Base-by-base conservation (phyloP, 2,113 vertebrate species). In the Burhinus oedicnemus region DNA sequence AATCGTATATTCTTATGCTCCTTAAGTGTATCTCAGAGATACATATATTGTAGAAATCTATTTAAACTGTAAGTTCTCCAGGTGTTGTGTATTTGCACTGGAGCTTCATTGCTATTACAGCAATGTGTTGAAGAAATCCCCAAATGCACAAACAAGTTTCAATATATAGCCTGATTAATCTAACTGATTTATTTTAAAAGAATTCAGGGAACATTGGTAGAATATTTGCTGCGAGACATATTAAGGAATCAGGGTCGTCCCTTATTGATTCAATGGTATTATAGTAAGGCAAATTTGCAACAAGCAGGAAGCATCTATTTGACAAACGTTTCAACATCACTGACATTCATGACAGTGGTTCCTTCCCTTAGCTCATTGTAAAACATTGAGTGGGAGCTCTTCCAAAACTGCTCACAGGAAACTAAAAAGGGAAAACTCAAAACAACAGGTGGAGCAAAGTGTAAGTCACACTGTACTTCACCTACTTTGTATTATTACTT, bases 91-190 rank as follows among this genome's bases (percentile, higher is more conserved):
- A 71, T 87, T 79, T 69, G 9, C 52, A 64, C 5, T 9, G 11
- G 25, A 40, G 26, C 15, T 60, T 64, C 36, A 30, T 3, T 22
- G 32, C 19, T 82, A 5, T 29, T 65, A 45, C 6, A 83, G 17
- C 25, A 61, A 64, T 6, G 12, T 0, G 0, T 36, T 68, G 25
- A 83, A 61, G 44, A 80, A 66, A 87, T 36, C n/a, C 22, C 12
- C 12, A 42, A 54, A 70, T 4, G 11, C 74, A 66, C 21, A 66
- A 66, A 61, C 3, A 36, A 30, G 15, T 40, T 80, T 69, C n/a
- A 36, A 2, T 70, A 9, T 12, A 81, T 3, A 40, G 17, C n/a
- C 15, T 2, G 6, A 78, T 15, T 74, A 0, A 4, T 42, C 44
- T 20, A 45, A 87, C 51, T 23, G 0, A 66, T n/a, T 90, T 51